Base-by-base conservation (phyloP, 2,888 invertebrate genomes). In the Dasypogon diadema region DNA sequence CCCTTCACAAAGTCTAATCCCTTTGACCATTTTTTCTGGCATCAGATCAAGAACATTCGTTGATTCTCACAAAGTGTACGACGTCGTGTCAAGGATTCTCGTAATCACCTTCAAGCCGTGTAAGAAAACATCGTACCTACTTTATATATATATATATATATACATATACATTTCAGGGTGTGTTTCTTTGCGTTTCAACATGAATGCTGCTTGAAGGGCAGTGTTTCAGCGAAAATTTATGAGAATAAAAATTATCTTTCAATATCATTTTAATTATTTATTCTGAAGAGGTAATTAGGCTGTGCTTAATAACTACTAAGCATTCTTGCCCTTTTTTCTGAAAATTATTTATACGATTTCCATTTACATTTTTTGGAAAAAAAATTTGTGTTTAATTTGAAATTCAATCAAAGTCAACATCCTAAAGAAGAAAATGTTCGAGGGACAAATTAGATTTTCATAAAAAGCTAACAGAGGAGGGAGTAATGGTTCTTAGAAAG, bases 21-120 rank as follows among this genome's bases (percentile, higher is more conserved):
- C 51, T 70, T 70, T 70, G 70, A 30, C 70, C 70, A 54, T 54
- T 70, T 70, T 68, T 68, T 68, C 54, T 18, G 30, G 70, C 26
- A 18, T 22, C 26, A 34, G 51, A 70, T 70, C 70, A 70, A 34
- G 34, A 51, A 70, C 70, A 70, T 70, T 70, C 54, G 51, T 46
- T 30, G 8, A 21, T 18, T 65, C 65, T 65, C 65, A 65, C 65
- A 65, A 63, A 65, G 46, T 46, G 48, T 22, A 65, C 65, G 48
- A 65, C 21, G n/a, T n/a, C n/a, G 48, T 65, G 65, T 65, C 65
- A 48, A 65, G 46, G 48, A 26, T n/a, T 46, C 24, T 46, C 37
- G 14, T 18, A 51, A 12, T 16, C 51, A 16, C 51, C 22, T 42
- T 42, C 48, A 65, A 65, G 22, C 24, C 46, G 24, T 6, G 6